A percentile compares a stretch with the other conserved stretches of the same genome.
Evolutionary conservation across 2,113 vertebrate species (phyloP).

Genomic region (Hiodon alosoides): DNA sequence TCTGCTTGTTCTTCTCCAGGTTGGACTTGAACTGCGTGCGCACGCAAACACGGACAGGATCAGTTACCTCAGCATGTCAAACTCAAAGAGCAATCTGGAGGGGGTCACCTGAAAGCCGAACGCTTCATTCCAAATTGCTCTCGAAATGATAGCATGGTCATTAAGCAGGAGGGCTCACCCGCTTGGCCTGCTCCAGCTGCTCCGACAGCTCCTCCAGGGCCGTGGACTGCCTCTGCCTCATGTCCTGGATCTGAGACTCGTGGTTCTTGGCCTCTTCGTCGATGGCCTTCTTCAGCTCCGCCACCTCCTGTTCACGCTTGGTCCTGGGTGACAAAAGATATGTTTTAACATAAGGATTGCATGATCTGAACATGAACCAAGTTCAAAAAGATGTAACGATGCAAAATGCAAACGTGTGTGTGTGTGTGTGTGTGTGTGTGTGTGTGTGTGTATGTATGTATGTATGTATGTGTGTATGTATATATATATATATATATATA

Average conservation of each 20-base stretch:
- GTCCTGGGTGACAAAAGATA: slow-evolving; percentile 57
- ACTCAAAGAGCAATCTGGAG: not conserved
- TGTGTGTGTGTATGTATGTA: too few species aligned
- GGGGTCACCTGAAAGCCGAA: too few species aligned
- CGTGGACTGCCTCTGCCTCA: slow-evolving; percentile 81
- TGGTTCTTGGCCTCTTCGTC: slow-evolving; percentile 94
- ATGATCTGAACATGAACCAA: too few species aligned
- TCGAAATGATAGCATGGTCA: not conserved
- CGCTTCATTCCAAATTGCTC: not conserved
- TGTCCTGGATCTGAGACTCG: slow-evolving; percentile 91
- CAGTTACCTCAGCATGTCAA: not conserved
- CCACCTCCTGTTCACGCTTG: slow-evolving; percentile 93
- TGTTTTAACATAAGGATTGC: too few species aligned
- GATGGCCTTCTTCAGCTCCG: slow-evolving; percentile 93
- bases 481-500: too few species aligned
- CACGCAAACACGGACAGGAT: not conserved
- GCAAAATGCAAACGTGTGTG: too few species aligned
- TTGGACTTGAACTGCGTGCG: slow-evolving; percentile 79
- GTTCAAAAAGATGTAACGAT: not conserved
- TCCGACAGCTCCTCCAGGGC: slow-evolving; percentile 90
- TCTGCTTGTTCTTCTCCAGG: slow-evolving; percentile 93
- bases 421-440: too few species aligned
- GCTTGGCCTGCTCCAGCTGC: slow-evolving; percentile 92
- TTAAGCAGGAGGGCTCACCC: slow-evolving; percentile 62
- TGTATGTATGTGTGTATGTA: too few species aligned